Percentiles rank a stretch among this genome's conserved stretches.
These are phyloP conservation scores for Watsonalla binaria DNA, from an alignment of 2,888 invertebrate genomes.

Conservation along the genomic window DNA sequence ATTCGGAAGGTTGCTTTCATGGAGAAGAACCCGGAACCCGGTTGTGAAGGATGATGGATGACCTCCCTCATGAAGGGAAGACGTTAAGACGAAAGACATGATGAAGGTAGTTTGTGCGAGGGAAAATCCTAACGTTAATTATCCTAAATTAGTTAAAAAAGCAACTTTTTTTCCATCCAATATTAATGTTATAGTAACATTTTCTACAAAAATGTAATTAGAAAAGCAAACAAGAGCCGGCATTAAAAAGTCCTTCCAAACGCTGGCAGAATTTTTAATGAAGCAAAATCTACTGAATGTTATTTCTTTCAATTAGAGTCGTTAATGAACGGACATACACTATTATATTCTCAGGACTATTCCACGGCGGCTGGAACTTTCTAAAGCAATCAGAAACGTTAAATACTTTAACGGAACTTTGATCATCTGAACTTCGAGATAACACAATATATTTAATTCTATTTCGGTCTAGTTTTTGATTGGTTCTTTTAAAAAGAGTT, in stretches of 20 bases:
- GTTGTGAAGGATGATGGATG: too few relatives aligned
- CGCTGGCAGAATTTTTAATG: not conserved
- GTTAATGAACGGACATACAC: conserved; percentile 22
- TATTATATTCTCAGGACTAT: conserved; percentile 17
- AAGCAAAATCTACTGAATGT: not conserved
- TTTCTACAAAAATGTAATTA: not conserved
- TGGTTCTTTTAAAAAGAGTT: not conserved
- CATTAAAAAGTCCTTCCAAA: conserved; percentile 1
- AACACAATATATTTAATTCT: conserved; percentile 23
- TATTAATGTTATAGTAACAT: too few relatives aligned
- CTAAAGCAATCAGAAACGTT: conserved; percentile 31
- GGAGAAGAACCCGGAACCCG: too few relatives aligned
- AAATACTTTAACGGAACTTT: conserved; percentile 25
- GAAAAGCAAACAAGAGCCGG: conserved; percentile 1
- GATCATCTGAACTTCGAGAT: conserved; percentile 20
- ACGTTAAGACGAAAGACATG: too few relatives aligned
- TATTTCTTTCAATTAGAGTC: conserved; percentile 24
- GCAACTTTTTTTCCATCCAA: too few relatives aligned
- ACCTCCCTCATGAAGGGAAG: too few relatives aligned
- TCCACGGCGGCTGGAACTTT: conserved; percentile 20
- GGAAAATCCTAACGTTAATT: too few relatives aligned
- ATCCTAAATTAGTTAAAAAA: too few relatives aligned
- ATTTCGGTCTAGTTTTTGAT: conserved; percentile 9
- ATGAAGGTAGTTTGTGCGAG: too few relatives aligned
- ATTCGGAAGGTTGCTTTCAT: too few relatives aligned